Conservation (phyloP, 2,113 vertebrate genomes). For the Tursiops truncatus region DNA sequence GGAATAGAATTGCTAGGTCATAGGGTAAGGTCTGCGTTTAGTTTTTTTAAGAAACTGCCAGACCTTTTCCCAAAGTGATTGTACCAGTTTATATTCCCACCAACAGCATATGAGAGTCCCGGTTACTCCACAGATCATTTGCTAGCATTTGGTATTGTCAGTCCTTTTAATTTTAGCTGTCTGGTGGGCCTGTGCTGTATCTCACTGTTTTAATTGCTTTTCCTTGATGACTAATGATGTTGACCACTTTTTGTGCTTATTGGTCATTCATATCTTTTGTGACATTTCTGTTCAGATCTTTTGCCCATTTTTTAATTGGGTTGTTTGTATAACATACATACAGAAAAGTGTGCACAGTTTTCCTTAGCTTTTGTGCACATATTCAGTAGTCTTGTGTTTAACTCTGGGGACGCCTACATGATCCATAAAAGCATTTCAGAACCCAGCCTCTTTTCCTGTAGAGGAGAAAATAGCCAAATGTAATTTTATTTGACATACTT, state of each 20-base stretch:
- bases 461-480: slow-evolving; percentile 14
- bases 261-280: background rate
- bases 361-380: background rate
- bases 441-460: background rate
- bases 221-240: background rate
- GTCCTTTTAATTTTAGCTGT: too few relatives aligned
- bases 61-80: background rate
- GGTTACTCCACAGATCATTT: fast-evolving
- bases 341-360: background rate
- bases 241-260: background rate
- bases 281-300: background rate
- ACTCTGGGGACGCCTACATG: background rate
- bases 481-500: background rate
- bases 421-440: background rate
- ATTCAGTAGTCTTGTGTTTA: background rate
- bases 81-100: background rate
- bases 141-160: background rate
- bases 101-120: background rate
- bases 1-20: slow-evolving; percentile 9
- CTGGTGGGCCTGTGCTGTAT: background rate
- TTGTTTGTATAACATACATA: background rate
- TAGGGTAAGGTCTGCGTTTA: background rate
- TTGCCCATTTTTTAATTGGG: background rate
- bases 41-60: background rate
- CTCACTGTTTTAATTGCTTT: background rate